These are phyloP conservation scores for Propithecus perrieri DNA, from an alignment of 2,797 vertebrate species.

Conservation along the genomic window DNA sequence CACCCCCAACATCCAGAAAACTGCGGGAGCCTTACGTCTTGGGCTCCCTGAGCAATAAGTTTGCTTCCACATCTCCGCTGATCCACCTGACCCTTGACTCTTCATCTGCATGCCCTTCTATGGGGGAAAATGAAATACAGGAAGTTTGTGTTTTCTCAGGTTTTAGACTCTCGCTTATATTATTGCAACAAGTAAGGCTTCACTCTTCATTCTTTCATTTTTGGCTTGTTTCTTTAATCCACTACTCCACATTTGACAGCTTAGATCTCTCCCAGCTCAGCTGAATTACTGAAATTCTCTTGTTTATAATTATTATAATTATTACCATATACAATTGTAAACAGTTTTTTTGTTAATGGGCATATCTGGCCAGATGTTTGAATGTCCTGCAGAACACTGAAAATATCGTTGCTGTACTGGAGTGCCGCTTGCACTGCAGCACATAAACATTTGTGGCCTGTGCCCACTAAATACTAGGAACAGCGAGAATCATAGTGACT, in stretches of 20 bases:
- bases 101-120: neutral
- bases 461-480: neutral
- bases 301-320: neutral
- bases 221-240: neutral
- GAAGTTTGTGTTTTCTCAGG: neutral
- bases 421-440: neutral
- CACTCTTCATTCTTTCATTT: neutral
- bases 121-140: neutral
- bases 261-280: neutral
- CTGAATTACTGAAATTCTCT: neutral
- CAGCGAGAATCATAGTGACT: neutral
- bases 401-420: neutral
- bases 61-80: neutral
- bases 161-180: neutral
- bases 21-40: fast-evolving
- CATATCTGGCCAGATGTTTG: neutral
- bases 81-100: fast-evolving
- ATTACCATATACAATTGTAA: neutral
- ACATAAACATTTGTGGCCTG: neutral
- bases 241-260: fast-evolving
- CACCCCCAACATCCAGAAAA: neutral
- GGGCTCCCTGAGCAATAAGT: neutral
- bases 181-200: neutral
- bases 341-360: neutral
- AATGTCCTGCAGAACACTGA: neutral